Conservation (phyloP, 2,888 invertebrate genomes). For the Drosophila rubida region DNA sequence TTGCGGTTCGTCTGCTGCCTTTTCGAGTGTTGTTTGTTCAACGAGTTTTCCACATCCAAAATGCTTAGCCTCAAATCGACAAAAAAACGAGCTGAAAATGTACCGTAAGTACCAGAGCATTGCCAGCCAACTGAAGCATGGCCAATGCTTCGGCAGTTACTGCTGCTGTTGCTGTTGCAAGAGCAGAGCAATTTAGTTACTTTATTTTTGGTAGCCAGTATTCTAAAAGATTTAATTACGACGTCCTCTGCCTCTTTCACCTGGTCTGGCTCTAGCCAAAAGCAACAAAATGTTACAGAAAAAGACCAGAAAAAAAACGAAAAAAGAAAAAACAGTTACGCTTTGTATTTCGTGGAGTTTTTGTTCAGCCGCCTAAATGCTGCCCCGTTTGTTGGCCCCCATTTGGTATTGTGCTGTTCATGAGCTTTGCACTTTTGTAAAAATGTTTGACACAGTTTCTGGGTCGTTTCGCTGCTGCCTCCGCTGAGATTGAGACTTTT, state of each 20-base stretch:
- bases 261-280: constrained; percentile 21
- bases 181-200: constrained; percentile 50
- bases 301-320: constrained; percentile 3
- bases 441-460: constrained; percentile 77
- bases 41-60: constrained; percentile 64
- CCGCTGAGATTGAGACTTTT: constrained; percentile 58
- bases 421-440: constrained; percentile 71
- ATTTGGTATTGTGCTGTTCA: constrained; percentile 73
- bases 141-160: constrained; percentile 38
- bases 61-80: constrained; percentile 38
- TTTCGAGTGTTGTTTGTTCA: constrained; percentile 48
- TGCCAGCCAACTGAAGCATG: constrained; percentile 64
- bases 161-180: constrained; percentile 41
- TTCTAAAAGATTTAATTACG: constrained; percentile 75
- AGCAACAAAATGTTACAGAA: constrained; percentile 23
- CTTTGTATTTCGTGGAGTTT: constrained; percentile 59
- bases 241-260: constrained; percentile 36
- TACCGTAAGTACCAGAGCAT: constrained; percentile 55
- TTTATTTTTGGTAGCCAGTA: constrained; percentile 43
- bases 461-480: constrained; percentile 42
- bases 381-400: constrained; percentile 67
- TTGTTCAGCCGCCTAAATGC: constrained; percentile 57
- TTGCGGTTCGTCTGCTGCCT: constrained; percentile 65
- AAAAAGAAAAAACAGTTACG: constrained; percentile 65
- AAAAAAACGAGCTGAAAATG: constrained; percentile 6